Conservation (phyloP, 2,113 vertebrate species). For the Ctenodactylus gundi region DNA sequence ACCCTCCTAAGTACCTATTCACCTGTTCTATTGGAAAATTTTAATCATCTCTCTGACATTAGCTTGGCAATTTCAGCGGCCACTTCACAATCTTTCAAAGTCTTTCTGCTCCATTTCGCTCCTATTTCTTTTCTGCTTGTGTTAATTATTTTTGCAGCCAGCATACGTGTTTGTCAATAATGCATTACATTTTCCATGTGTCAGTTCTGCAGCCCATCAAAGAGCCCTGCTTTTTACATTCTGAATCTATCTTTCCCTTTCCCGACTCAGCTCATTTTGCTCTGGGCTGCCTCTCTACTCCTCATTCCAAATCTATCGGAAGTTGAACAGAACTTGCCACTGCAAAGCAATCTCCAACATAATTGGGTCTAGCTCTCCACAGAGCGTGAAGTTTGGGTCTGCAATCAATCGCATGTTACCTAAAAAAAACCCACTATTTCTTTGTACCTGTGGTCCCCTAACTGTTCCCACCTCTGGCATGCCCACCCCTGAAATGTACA, state of each 20-base stretch:
- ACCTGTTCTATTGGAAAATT: conserved; percentile 74
- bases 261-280: conserved; percentile 69
- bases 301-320: conserved; percentile 38
- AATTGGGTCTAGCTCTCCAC: background rate
- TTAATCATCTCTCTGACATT: conserved; percentile 70
- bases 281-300: conserved; percentile 32
- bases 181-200: conserved; percentile 72
- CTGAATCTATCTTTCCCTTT: conserved; percentile 57
- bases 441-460: background rate
- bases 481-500: background rate
- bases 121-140: conserved; percentile 71
- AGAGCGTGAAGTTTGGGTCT: background rate
- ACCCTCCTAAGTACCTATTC: conserved; percentile 75
- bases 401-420: background rate
- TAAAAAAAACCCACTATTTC: background rate
- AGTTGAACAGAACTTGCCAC: conserved; percentile 26
- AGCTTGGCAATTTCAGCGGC: conserved; percentile 66
- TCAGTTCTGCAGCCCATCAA: conserved; percentile 68
- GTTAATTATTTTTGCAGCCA: conserved; percentile 78
- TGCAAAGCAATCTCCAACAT: background rate
- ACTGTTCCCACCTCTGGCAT: background rate
- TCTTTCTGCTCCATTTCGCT: conserved; percentile 74
- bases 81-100: conserved; percentile 68
- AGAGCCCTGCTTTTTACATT: conserved; percentile 58
- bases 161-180: conserved; percentile 74